Evolutionary conservation across 2,797 vertebrate genomes (phyloP), one percentile per base, ranked within the genome.

Genomic region (Characodon lateralis): DNA sequence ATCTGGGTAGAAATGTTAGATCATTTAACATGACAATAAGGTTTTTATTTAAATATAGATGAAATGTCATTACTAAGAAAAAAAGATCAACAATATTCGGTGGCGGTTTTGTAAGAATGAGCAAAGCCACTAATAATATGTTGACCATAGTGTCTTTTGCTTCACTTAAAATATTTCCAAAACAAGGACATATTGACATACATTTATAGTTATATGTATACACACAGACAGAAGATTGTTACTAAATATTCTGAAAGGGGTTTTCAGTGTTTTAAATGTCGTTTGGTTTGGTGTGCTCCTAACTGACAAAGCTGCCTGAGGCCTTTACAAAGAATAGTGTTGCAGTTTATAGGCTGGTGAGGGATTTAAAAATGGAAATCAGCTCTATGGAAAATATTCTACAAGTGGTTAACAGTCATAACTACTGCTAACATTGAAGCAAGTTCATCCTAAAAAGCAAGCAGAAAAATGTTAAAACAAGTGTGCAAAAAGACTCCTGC

Each of bases 1-100:
- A 66, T 85, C 31, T 58, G 61, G 22, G 59, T 31, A 46, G 18
- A 76, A 72, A 74, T 53, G 50, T 31, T 74, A 48, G 81, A 80
- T 39, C 39, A 78, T 80, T 50, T 65, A 76, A 77, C 41, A 46
- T 24, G 24, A 16, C 68, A 68, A 9, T 24, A 31, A 10, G 4
- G 16, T 68, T 0, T 46, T 7, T 16, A 13, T 63, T 31, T 35
- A 1, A 16, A 51, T 51, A 18, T 51, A 12, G 16, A 51, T 16
- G 2, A 10, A 48, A 12, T 48, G 8, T 48, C 9, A 18, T 18
- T 31, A 18, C 6, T 31, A 18, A 61, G 59, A 31, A 31, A 28
- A 31, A 61, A 18, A 61, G 6, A 31, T 1, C 56, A 24, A 58
- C 26, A 26, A 1, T 59, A 59, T 5, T n/a, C 55, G 12, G 58